Evolutionary conservation across 2,888 invertebrate species (phyloP).

Genomic region (Ditula angustiorana): DNA sequence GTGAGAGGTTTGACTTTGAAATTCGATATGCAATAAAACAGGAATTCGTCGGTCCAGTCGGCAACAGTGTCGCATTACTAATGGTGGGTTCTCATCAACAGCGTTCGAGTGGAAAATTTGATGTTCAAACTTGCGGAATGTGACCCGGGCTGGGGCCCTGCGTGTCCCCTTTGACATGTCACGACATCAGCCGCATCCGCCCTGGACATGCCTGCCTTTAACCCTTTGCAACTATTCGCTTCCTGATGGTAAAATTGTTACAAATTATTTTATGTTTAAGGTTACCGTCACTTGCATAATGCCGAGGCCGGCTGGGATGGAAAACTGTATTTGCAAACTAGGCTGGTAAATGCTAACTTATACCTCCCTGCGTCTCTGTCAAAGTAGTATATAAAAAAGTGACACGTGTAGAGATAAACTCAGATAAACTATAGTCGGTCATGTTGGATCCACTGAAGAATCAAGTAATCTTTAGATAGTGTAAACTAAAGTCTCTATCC

Average conservation of each 20-base stretch:
- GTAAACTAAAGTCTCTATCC: too few species aligned
- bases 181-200: slow-evolving; percentile 33
- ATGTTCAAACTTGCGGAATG: slow-evolving; percentile 57
- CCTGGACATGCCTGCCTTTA: slow-evolving; percentile 34
- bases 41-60: slow-evolving; percentile 28
- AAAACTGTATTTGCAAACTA: neutral
- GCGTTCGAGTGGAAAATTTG: slow-evolving; percentile 52
- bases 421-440: too few species aligned
- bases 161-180: slow-evolving; percentile 45
- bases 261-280: slow-evolving; percentile 3
- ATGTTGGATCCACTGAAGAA: too few species aligned
- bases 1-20: slow-evolving; percentile 26
- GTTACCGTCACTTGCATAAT: neutral
- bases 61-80: slow-evolving; percentile 45
- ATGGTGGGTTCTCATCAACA: slow-evolving; percentile 45
- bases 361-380: too few species aligned
- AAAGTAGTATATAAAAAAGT: too few species aligned
- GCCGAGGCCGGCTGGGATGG: neutral
- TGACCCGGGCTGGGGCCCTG: slow-evolving; percentile 40
- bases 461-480: too few species aligned
- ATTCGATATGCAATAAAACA: slow-evolving; percentile 35
- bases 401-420: too few species aligned
- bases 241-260: slow-evolving; percentile 9
- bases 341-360: too few species aligned
- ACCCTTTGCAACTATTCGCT: slow-evolving; percentile 37